These are phyloP conservation scores for Patiria miniata DNA, from an alignment of 35 echinoderm and acorn worm genomes.

Conservation along the genomic window DNA sequence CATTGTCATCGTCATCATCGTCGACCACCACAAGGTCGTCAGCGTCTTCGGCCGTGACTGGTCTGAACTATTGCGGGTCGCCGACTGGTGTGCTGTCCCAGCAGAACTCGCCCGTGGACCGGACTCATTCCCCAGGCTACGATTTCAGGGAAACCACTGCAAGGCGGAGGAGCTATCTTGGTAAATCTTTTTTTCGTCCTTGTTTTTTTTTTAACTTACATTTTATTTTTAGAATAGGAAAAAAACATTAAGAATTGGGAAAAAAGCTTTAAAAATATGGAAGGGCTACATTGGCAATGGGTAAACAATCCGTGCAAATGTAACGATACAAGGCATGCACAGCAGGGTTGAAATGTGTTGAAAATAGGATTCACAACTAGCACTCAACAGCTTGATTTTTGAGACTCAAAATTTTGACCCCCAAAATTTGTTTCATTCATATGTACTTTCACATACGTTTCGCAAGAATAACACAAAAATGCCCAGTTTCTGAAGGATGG, in stretches of 20 bases:
- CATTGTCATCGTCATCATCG: background rate
- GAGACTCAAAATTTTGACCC: too few relatives aligned
- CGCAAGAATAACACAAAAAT: too few relatives aligned
- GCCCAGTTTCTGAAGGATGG: too few relatives aligned
- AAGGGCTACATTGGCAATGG: too few relatives aligned
- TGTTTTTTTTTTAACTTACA: background rate
- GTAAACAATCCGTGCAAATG: too few relatives aligned
- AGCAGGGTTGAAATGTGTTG: too few relatives aligned
- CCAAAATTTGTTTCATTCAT: too few relatives aligned
- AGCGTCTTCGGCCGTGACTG: background rate
- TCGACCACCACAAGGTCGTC: background rate
- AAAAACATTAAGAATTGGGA: background rate
- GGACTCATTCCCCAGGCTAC: conserved; percentile 44
- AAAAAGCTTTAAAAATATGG: too few relatives aligned
- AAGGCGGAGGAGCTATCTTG: conserved; percentile 38
- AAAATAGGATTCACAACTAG: too few relatives aligned
- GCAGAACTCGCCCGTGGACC: conserved; percentile 10
- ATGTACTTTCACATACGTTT: too few relatives aligned
- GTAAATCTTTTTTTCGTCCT: background rate
- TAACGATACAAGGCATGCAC: too few relatives aligned
- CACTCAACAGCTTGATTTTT: too few relatives aligned
- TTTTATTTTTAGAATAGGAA: background rate
- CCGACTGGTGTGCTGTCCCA: conserved; percentile 1
- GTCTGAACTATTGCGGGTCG: background rate
- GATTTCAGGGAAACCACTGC: conserved; percentile 45